phyloP scores from a whole-genome alignment of 2,888 invertebrate species.

The Gandaritis pyraliata region DNA sequence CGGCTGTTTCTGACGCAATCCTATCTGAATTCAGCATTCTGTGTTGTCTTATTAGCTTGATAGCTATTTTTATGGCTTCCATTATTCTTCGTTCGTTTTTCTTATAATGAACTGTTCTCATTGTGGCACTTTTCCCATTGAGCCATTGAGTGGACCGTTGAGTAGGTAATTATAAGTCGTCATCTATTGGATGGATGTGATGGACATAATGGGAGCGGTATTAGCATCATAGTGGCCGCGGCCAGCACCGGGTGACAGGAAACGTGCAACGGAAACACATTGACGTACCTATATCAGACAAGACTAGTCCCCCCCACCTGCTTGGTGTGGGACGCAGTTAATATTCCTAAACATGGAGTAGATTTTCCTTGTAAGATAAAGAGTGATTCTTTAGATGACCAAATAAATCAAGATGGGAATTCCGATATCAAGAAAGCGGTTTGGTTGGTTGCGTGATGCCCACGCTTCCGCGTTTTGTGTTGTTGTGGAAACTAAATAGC shows the following conservation, averaged over 20 bases:
- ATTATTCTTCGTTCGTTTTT: conserved; percentile 22
- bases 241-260: conserved; percentile 44
- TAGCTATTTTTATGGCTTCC: conserved; percentile 20
- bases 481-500: conserved; percentile 21
- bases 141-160: conserved; percentile 22
- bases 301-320: conserved; percentile 32
- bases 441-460: conserved; percentile 33
- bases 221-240: conserved; percentile 61
- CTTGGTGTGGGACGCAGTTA: conserved; percentile 35
- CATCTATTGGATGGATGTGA: conserved; percentile 44
- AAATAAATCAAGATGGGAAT: conserved; percentile 33
- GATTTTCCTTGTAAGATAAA: conserved; percentile 25
- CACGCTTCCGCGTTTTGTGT: conserved; percentile 32
- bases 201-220: conserved; percentile 62
- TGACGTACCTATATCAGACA: conserved; percentile 41
- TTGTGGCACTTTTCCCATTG: conserved; percentile 20
- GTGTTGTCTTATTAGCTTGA: conserved; percentile 1
- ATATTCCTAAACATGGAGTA: conserved; percentile 33
- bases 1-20: conserved; percentile 28
- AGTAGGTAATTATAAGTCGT: conserved; percentile 46
- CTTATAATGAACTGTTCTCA: conserved; percentile 17
- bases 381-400: conserved; percentile 13
- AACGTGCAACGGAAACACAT: conserved; percentile 43
- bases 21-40: conserved; percentile 25
- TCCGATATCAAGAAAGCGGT: conserved; percentile 27